Evolutionary conservation across 1,140 invertebrate genomes (phyloP).

Genomic region (Drosophila kurseongensis): DNA sequence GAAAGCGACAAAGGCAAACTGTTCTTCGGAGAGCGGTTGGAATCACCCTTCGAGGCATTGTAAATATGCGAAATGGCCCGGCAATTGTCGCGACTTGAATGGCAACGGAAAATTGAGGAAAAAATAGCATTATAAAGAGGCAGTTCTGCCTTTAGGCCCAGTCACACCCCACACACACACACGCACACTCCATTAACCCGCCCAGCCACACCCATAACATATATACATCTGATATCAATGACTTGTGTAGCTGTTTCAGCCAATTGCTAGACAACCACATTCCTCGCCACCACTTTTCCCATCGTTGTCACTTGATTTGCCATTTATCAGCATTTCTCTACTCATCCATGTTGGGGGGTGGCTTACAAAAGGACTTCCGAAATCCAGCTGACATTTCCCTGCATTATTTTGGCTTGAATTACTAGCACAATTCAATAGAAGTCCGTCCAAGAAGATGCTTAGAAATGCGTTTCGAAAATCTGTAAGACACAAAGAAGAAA

Average conservation of each 20-base stretch:
- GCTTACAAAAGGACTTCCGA: constrained; percentile 23
- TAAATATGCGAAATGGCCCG: constrained; percentile 57
- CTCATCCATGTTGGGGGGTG: constrained; percentile 13
- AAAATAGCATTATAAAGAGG: constrained; percentile 36
- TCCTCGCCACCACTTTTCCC: constrained; percentile 43
- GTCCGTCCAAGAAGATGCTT: constrained; percentile 37
- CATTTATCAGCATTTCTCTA: constrained; percentile 75
- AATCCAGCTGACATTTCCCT: constrained; percentile 26
- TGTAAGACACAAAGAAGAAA: constrained; percentile 37
- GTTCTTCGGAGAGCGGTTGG: constrained; percentile 17
- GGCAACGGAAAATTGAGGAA: constrained; percentile 36
- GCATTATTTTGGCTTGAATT: constrained; percentile 46
- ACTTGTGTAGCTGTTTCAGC: constrained; percentile 63
- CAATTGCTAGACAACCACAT: constrained; percentile 57
- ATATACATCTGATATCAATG: constrained; percentile 61
- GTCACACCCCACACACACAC: constrained; percentile 40
- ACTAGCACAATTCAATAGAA: constrained; percentile 27
- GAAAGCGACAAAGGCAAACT: constrained; percentile 51
- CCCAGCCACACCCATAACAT: constrained; percentile 16
- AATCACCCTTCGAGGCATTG: constrained; percentile 47
- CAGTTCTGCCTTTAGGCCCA: constrained; percentile 42
- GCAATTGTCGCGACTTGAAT: constrained; percentile 46
- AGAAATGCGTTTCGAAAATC: constrained; percentile 80
- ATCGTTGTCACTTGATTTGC: constrained; percentile 80
- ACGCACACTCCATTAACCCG: constrained; percentile 1